Percentiles rank a stretch among this genome's conserved stretches.
These are phyloP conservation scores for Smittia sp. DNA, from an alignment of 2,888 invertebrate species.

Conservation along the genomic window DNA sequence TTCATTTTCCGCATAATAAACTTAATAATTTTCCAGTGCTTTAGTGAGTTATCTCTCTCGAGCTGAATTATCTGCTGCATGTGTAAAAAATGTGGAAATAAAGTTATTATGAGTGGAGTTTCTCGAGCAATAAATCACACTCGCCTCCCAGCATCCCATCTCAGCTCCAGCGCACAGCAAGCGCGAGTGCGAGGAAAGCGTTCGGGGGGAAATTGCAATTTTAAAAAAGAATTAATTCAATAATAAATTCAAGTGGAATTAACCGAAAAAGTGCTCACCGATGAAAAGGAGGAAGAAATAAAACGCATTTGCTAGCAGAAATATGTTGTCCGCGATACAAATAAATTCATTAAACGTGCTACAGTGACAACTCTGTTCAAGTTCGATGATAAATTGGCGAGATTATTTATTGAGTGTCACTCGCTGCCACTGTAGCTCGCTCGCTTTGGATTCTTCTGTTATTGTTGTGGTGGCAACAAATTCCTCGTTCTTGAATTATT, in stretches of 20 bases:
- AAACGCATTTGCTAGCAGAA: conserved; percentile 40
- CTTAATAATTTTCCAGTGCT: conserved; percentile 39
- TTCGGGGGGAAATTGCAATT: background rate
- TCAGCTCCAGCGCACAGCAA: too few relatives aligned
- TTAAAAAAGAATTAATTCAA: conserved; percentile 33
- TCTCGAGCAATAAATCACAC: conserved; percentile 32
- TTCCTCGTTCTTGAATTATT: too few relatives aligned
- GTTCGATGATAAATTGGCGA: background rate
- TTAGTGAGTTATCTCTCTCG: conserved; percentile 36
- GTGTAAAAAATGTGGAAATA: conserved; percentile 39
- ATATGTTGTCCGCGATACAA: conserved; percentile 24
- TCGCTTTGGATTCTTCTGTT: too few relatives aligned
- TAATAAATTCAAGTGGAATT: conserved; percentile 35
- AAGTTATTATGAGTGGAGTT: conserved; percentile 41
- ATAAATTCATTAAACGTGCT: conserved; percentile 24
- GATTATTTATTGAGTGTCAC: conserved; percentile 7
- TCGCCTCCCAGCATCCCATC: too few relatives aligned
- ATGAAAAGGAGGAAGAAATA: conserved; percentile 29
- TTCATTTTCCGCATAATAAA: conserved; percentile 41
- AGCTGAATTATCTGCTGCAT: conserved; percentile 36
- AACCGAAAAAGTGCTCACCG: background rate
- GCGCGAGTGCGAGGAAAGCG: background rate
- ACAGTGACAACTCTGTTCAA: conserved; percentile 30
- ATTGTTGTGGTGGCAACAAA: too few relatives aligned
- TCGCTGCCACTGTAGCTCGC: background rate